These are phyloP conservation scores for Nyctereutes procyonoides DNA, from an alignment of 2,113 vertebrate genomes.

Conservation along the genomic window DNA sequence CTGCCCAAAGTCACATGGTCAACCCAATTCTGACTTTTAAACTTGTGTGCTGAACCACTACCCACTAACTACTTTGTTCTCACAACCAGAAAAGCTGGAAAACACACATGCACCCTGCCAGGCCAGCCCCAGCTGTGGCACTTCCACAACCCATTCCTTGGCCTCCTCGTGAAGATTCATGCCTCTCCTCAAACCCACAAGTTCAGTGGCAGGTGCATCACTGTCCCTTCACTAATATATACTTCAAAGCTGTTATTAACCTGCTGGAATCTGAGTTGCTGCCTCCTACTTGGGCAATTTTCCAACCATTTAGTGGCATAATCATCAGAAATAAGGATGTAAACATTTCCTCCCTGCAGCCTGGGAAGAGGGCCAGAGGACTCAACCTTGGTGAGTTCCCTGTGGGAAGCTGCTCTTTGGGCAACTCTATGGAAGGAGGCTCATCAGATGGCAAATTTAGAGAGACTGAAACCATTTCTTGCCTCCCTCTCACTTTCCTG, in stretches of 20 bases:
- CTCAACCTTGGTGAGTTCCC: constrained; percentile 62
- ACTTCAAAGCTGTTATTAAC: constrained; percentile 49
- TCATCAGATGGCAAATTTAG: constrained; percentile 29
- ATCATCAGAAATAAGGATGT: constrained; percentile 68
- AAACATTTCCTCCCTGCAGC: constrained; percentile 61
- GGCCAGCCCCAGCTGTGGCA: background rate
- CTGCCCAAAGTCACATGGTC: background rate
- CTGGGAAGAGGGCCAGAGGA: constrained; percentile 66
- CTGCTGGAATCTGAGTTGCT: constrained; percentile 30
- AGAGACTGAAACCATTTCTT: constrained; percentile 7
- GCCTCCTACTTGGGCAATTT: constrained; percentile 25
- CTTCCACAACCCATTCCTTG: background rate
- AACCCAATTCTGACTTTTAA: background rate
- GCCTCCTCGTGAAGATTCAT: background rate
- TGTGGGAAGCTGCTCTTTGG: constrained; percentile 50
- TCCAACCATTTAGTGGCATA: constrained; percentile 62
- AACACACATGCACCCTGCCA: background rate
- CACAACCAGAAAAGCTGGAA: background rate
- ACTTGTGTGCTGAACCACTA: background rate
- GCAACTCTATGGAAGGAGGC: constrained; percentile 12
- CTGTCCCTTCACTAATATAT: background rate
- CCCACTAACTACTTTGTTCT: background rate
- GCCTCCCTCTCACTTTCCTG: background rate
- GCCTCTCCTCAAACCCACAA: background rate
- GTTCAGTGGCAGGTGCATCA: constrained; percentile 34